A percentile compares a stretch with the other conserved stretches of the same genome.
These are phyloP conservation scores for Protaetia brevitarsis DNA, from an alignment of 1,140 invertebrate genomes.

Conservation along the genomic window DNA sequence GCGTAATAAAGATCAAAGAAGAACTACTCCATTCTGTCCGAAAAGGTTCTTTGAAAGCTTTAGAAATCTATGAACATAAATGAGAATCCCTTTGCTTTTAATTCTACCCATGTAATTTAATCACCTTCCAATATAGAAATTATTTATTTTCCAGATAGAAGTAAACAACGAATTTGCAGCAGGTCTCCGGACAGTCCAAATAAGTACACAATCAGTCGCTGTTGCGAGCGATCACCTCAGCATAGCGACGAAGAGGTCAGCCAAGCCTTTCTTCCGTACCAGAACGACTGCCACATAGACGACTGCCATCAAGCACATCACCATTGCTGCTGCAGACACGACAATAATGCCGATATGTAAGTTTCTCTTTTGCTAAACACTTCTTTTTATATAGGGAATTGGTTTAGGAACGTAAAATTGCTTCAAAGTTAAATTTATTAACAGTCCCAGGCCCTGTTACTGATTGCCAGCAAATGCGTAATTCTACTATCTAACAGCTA, in stretches of 20 bases:
- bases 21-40: too few species aligned
- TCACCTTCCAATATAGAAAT: background rate
- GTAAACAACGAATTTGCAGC: constrained; percentile 22
- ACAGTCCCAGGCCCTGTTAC: too few species aligned
- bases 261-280: constrained; percentile 14
- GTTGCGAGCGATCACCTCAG: constrained; percentile 10
- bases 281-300: background rate
- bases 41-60: too few species aligned
- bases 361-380: too few species aligned
- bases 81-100: too few species aligned
- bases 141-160: constrained; percentile 17
- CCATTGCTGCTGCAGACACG: constrained; percentile 23
- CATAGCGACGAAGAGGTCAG: constrained; percentile 23
- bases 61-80: too few species aligned
- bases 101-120: too few species aligned
- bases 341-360: constrained; percentile 25
- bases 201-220: constrained; percentile 8
- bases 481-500: too few species aligned
- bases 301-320: background rate
- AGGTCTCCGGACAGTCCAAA: constrained; percentile 18
- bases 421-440: too few species aligned
- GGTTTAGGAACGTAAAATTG: background rate
- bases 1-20: too few species aligned
- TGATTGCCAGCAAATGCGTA: too few species aligned
- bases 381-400: background rate